These are phyloP conservation scores for Megalurothrips usitatus DNA, from an alignment of 2,888 invertebrate genomes.

Conservation along the genomic window DNA sequence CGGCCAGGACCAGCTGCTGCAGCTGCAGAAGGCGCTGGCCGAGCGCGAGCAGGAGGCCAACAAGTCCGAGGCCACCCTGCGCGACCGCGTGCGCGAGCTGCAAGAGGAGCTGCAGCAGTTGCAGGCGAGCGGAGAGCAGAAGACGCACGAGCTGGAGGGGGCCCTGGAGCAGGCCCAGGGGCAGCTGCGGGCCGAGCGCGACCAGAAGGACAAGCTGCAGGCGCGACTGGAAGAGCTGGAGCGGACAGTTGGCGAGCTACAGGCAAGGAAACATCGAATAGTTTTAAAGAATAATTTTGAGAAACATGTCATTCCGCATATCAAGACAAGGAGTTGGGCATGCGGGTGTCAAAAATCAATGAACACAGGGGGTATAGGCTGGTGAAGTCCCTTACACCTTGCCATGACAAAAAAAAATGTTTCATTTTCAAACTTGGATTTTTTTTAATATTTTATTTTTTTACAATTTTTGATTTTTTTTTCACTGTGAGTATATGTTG, in stretches of 20 bases:
- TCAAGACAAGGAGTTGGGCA: too few relatives aligned
- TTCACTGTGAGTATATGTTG: too few relatives aligned
- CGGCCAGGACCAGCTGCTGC: conserved; percentile 35
- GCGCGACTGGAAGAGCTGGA: not conserved
- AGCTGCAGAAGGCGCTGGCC: conserved; percentile 27
- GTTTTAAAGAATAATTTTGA: too few relatives aligned
- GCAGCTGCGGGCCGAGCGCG: conserved; percentile 26
- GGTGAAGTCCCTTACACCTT: too few relatives aligned
- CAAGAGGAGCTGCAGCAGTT: not conserved
- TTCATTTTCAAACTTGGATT: too few relatives aligned
- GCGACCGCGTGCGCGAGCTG: not conserved
- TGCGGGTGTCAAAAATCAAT: too few relatives aligned
- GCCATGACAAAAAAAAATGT: too few relatives aligned
- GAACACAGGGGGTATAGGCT: too few relatives aligned
- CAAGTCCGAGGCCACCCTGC: conserved; percentile 27
- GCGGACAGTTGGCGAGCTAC: conserved; percentile 1
- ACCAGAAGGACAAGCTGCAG: conserved; percentile 30
- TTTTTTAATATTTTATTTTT: too few relatives aligned
- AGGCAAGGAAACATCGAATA: not conserved
- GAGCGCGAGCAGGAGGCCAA: conserved; percentile 28
- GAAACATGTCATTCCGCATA: too few relatives aligned
- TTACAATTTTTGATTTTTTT: too few relatives aligned
- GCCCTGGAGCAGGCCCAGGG: not conserved
- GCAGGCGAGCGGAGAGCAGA: conserved; percentile 1
- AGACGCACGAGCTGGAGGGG: conserved; percentile 13